Evolutionary conservation across 1,140 invertebrate species (phyloP), one percentile per base, ranked within the genome.

Genomic region (Drosophila teissieri): DNA sequence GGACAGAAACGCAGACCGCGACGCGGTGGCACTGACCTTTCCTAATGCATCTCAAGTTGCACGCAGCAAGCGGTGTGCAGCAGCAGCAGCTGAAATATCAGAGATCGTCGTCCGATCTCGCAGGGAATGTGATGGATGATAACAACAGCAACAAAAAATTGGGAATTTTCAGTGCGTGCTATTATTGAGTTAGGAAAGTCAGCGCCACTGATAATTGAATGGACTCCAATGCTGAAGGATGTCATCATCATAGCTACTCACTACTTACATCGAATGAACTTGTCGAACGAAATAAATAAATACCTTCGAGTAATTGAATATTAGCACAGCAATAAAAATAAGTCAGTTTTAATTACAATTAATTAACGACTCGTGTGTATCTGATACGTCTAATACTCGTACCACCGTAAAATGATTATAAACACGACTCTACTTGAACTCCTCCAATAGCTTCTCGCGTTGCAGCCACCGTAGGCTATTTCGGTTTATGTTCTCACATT

Each of bases 31-130:
- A 88, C 83, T 88, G 83, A 89, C 83, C 83, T 88, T 89, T 83
- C 83, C 84, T 89, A 88, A 88, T 84, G 83, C 84, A 79, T 67
- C 80, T 89, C 73, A 62, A 89, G 79, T 88, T 88, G 79, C 80
- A 84, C 60, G 54, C 67, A 80, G 65, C 62, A 45, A 19, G 19
- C 69, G 51, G 45, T 46, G 36, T 37, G 27, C 27, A 37, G 36
- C 60, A 57, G n/a, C 12, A 44, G 48, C 34, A 11, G 17, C 55
- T 36, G 15, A 34, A 72, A 34, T 36, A 72, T 58, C 63, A 63
- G 42, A 70, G 64, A 69, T 70, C 51, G 42, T 70, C 42, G 36
- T 40, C 34, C 52, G 51, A 70, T 70, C 40, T 70, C 40, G n/a
- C 49, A 8, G 40, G 44, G 67, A 70, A 69, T 70, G 51, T 49